Percentiles rank a stretch among this genome's conserved stretches.
Conservation (phyloP, 2,113 vertebrate genomes). For the Syngnathus typhle region DNA sequence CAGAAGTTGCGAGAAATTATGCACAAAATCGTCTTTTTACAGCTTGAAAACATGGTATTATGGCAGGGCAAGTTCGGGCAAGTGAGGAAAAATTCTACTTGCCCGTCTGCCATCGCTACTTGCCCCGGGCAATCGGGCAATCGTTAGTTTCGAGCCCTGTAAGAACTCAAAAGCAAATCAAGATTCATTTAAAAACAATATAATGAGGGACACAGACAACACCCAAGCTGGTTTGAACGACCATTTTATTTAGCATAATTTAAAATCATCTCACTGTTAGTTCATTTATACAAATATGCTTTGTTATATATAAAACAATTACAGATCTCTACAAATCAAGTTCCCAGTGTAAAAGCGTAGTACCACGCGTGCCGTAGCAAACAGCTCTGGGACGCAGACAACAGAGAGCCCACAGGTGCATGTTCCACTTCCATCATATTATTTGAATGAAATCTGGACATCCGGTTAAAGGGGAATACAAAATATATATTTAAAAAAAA, state of each 20-base stretch:
- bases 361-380: constrained; percentile 74
- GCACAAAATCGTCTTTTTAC: too few relatives aligned
- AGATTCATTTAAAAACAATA: background rate
- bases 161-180: too few relatives aligned
- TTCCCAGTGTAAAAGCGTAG: constrained; percentile 86
- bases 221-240: constrained; percentile 51
- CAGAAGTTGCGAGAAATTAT: too few relatives aligned
- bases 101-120: too few relatives aligned
- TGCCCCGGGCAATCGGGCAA: too few relatives aligned
- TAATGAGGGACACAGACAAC: background rate
- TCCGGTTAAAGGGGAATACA: constrained; percentile 11
- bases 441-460: constrained; percentile 55
- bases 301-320: constrained; percentile 74
- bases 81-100: too few relatives aligned
- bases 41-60: too few relatives aligned
- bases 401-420: constrained; percentile 54
- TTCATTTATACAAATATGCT: constrained; percentile 78
- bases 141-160: too few relatives aligned
- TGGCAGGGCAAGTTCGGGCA: too few relatives aligned
- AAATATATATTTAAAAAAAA: background rate
- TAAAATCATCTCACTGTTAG: constrained; percentile 79
- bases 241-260: constrained; percentile 78
- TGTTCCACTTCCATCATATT: constrained; percentile 59
- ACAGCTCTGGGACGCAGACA: constrained; percentile 57
- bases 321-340: constrained; percentile 76